Evolutionary conservation across 2,113 vertebrate genomes (phyloP).

Genomic region (Morphnarchus princeps): DNA sequence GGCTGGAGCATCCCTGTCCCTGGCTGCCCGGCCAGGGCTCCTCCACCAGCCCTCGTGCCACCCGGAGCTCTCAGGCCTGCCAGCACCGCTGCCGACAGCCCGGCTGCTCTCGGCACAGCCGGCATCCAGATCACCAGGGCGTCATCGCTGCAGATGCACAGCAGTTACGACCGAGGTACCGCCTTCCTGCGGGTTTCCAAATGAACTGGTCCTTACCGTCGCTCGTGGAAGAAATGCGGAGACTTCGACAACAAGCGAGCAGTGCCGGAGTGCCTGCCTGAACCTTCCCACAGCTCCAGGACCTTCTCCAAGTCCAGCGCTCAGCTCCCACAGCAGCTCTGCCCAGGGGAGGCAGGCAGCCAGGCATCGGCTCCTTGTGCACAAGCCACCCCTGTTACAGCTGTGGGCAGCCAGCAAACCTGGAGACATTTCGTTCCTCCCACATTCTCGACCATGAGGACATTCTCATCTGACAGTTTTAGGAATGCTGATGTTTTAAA

Average conservation of each 20-base stretch:
- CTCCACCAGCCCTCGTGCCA: neutral
- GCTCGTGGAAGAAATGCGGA: neutral
- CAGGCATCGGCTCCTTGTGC: neutral
- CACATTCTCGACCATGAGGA: neutral
- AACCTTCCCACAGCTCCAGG: neutral
- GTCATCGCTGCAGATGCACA: neutral
- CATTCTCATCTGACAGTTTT: neutral
- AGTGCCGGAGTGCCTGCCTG: neutral
- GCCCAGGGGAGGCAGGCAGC: neutral
- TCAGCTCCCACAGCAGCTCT: neutral
- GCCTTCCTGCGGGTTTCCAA: neutral
- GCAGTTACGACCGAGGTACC: accelerated
- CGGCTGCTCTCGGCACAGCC: neutral
- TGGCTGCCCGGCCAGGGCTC: neutral
- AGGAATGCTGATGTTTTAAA: neutral
- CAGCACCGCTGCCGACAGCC: neutral
- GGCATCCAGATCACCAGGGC: neutral
- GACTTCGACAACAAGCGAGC: neutral
- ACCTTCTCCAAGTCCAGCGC: neutral
- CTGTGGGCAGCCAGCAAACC: neutral
- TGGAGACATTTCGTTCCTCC: neutral
- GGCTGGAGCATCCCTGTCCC: neutral
- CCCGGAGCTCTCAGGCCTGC: neutral
- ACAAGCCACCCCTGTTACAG: neutral
- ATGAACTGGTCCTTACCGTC: neutral